Percentiles rank a stretch among this genome's conserved stretches.
Conservation (phyloP, 2,113 vertebrate genomes). For the Rhinolophus sinicus region DNA sequence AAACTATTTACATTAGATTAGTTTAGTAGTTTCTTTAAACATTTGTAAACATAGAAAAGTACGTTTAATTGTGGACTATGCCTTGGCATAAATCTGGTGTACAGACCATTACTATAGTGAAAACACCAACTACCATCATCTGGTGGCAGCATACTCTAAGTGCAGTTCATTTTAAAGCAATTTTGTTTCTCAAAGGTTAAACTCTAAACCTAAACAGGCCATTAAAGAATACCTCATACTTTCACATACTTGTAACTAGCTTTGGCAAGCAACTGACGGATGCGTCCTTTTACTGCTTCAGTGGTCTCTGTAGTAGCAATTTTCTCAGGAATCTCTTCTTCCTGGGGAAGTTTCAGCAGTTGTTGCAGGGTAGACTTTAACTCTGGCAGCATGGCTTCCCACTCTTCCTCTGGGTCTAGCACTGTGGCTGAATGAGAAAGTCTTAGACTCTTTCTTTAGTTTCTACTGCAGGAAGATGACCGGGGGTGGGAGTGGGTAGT, state of each 20-base stretch:
- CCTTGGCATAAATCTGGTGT: background rate
- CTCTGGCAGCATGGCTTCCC: conserved; percentile 96
- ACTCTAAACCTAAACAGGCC: background rate
- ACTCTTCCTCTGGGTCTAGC: conserved; percentile 92
- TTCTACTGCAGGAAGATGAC: background rate
- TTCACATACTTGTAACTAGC: conserved; percentile 93
- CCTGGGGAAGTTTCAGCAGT: conserved; percentile 83
- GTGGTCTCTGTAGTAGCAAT: conserved; percentile 80
- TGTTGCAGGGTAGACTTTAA: conserved; percentile 85
- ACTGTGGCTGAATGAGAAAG: conserved; percentile 78
- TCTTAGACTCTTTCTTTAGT: background rate
- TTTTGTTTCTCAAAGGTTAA: background rate
- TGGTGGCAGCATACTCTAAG: background rate
- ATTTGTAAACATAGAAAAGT: background rate
- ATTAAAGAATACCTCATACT: background rate
- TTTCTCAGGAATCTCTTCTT: conserved; percentile 68
- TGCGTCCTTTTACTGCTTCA: conserved; percentile 84
- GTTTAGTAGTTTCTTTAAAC: background rate
- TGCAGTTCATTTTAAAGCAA: background rate
- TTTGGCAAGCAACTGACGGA: conserved; percentile 88
- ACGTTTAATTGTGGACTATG: background rate
- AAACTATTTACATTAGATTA: background rate
- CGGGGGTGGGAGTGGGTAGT: too few species aligned
- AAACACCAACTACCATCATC: background rate
- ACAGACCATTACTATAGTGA: background rate